A percentile compares a stretch with the other conserved stretches of the same genome.
phyloP scores from a whole-genome alignment of 1,140 invertebrate genomes.

The Ostrea denselamellosa region DNA sequence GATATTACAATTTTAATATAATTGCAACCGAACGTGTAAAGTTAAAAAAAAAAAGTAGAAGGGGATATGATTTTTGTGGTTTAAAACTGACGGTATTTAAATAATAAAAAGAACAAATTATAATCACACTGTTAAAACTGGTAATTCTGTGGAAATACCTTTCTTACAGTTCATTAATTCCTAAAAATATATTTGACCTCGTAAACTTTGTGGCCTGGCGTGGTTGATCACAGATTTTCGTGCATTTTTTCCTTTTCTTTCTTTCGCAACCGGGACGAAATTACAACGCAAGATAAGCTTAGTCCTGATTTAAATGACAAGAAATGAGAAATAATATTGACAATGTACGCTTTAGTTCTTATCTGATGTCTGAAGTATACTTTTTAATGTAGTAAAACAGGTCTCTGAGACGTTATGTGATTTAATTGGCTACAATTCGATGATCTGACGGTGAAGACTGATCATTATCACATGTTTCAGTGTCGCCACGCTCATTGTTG shows the following conservation, averaged over 20 bases:
- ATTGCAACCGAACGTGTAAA: neutral
- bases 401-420: neutral
- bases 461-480: slow-evolving; percentile 1
- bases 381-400: neutral
- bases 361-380: slow-evolving; percentile 11
- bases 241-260: neutral
- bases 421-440: slow-evolving; percentile 36
- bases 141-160: neutral
- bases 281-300: neutral
- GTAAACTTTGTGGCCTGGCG: neutral
- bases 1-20: neutral
- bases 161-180: neutral
- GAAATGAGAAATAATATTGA: slow-evolving; percentile 16
- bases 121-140: too few species aligned
- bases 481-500: neutral
- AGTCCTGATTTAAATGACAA: slow-evolving; percentile 26
- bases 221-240: neutral
- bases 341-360: neutral
- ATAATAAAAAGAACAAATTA: too few species aligned
- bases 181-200: slow-evolving; percentile 27
- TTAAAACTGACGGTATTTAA: neutral
- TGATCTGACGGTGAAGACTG: neutral
- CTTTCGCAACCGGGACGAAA: neutral
- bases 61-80: neutral
- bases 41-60: neutral